Percentiles rank a stretch among this genome's conserved stretches.
Evolutionary conservation across 2,113 vertebrate species (phyloP).

Genomic region (Uria lomvia): DNA sequence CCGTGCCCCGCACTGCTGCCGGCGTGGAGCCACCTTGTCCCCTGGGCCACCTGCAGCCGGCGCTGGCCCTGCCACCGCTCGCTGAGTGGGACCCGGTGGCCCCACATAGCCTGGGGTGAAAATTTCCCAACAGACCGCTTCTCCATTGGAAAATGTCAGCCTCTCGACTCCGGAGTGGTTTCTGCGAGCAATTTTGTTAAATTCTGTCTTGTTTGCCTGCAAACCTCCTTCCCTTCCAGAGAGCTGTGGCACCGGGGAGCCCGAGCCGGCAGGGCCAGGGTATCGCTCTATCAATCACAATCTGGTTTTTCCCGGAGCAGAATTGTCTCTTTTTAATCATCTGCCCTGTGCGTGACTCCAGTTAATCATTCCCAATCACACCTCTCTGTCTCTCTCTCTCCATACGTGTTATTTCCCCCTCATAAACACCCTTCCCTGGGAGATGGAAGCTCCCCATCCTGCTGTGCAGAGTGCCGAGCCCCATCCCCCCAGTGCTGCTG

Average conservation of each 20-base stretch:
- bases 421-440: background rate
- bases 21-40: background rate
- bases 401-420: background rate
- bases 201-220: background rate
- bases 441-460: background rate
- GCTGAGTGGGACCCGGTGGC: background rate
- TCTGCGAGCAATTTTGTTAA: background rate
- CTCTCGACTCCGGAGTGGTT: background rate
- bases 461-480: background rate
- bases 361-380: background rate
- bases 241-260: background rate
- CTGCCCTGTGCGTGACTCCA: background rate
- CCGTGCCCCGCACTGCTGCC: accelerated
- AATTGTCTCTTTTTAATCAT: background rate
- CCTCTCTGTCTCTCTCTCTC: background rate
- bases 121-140: background rate
- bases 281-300: background rate
- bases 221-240: background rate
- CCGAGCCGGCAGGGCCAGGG: background rate
- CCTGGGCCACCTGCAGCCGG: background rate
- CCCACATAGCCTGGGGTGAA: accelerated
- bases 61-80: background rate
- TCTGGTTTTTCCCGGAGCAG: background rate
- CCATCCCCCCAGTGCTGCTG: background rate
- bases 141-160: background rate